Conservation (phyloP, 2,797 vertebrate genomes). For the Denticeps clupeoides region DNA sequence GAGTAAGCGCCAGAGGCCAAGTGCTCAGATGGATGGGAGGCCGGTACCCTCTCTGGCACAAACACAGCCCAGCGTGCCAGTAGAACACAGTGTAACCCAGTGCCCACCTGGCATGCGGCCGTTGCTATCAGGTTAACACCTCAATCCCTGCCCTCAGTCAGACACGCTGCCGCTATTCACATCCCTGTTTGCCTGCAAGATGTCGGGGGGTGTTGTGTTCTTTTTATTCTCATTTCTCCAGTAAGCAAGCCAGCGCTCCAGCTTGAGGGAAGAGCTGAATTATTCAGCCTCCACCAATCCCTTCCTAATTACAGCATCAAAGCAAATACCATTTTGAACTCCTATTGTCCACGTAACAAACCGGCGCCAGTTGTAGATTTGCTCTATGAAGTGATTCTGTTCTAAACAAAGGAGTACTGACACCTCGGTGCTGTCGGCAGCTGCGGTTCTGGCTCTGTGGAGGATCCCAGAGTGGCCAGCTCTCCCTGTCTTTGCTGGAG, state of each 20-base stretch:
- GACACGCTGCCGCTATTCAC: constrained; percentile 20
- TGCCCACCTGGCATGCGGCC: too few relatives aligned
- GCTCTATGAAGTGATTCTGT: not conserved
- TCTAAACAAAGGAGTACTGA: not conserved
- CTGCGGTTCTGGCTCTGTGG: constrained; percentile 78
- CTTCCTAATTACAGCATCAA: too few relatives aligned
- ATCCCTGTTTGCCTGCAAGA: too few relatives aligned
- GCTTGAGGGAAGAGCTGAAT: too few relatives aligned
- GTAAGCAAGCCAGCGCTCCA: too few relatives aligned
- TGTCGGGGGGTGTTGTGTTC: too few relatives aligned
- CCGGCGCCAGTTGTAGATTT: too few relatives aligned
- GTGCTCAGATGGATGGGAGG: constrained; percentile 14
- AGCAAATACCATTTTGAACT: too few relatives aligned
- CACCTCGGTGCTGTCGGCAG: constrained; percentile 37
- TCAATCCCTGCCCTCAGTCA: constrained; percentile 35
- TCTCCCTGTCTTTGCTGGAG: constrained; percentile 75
- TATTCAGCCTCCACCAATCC: too few relatives aligned
- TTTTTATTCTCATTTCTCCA: too few relatives aligned
- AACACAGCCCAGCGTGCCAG: constrained; percentile 4
- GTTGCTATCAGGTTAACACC: constrained; percentile 51
- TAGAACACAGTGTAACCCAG: too few relatives aligned
- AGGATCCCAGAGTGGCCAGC: constrained; percentile 62
- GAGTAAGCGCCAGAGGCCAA: not conserved
- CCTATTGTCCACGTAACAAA: too few relatives aligned
- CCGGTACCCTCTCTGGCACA: constrained; percentile 13